phyloP scores from a whole-genome alignment of 1,140 invertebrate genomes.

The Drosophila grimshawi region DNA sequence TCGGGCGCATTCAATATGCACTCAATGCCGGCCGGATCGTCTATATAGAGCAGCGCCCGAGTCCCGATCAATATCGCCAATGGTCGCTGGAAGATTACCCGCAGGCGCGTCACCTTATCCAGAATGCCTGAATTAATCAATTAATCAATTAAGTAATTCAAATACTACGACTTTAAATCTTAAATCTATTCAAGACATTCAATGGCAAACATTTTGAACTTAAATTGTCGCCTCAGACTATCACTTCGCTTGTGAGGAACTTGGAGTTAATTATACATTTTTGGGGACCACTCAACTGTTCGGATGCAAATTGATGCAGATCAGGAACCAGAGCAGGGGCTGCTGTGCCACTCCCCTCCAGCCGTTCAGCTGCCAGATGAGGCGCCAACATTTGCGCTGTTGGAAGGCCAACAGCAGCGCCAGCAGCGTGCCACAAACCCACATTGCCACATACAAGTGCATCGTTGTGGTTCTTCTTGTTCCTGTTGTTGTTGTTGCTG shows the following conservation, averaged over 20 bases:
- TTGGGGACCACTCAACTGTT: slow-evolving; percentile 63
- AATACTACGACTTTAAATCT: no score
- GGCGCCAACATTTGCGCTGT: slow-evolving; percentile 78
- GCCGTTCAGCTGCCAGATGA: slow-evolving; percentile 80
- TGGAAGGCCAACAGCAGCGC: slow-evolving; percentile 64
- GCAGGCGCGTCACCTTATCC: slow-evolving; percentile 62
- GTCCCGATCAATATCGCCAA: slow-evolving; percentile 71
- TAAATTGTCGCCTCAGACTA: no score
- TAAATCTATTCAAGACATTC: no score
- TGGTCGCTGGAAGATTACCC: slow-evolving; percentile 59
- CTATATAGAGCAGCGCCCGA: slow-evolving; percentile 70
- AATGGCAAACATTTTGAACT: no score
- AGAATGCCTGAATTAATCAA: slow-evolving; percentile 57
- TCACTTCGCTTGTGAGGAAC: no score
- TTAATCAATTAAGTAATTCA: no score
- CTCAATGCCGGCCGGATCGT: slow-evolving; percentile 77
- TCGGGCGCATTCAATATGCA: slow-evolving; percentile 73
- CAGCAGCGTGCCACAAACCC: slow-evolving; percentile 65
- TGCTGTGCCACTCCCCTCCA: slow-evolving; percentile 77
- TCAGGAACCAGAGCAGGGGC: slow-evolving; percentile 71
- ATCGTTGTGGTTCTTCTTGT: slow-evolving; percentile 26
- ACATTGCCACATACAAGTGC: slow-evolving; percentile 63
- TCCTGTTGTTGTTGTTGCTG: slow-evolving; percentile 18
- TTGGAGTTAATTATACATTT: no score
- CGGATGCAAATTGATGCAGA: slow-evolving; percentile 74